phyloP scores from a whole-genome alignment of 2,113 vertebrate species.

The Pangasianodon gigas region DNA sequence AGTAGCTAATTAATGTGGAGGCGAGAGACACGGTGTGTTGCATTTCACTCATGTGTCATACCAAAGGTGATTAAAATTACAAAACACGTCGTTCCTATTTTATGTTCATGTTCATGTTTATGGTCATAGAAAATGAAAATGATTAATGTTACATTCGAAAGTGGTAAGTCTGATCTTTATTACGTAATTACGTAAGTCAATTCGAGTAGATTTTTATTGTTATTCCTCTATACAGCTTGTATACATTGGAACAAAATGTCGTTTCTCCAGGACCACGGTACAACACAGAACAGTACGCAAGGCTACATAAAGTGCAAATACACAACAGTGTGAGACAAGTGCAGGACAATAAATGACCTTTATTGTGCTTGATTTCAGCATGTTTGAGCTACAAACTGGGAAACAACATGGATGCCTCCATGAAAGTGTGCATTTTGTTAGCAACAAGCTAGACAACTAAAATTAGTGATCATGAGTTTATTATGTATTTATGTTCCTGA shows the following conservation, averaged over 20 bases:
- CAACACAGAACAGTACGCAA: too few species aligned
- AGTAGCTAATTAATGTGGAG: neutral
- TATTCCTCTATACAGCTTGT: too few species aligned
- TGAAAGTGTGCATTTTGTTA: neutral
- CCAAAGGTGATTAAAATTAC: neutral
- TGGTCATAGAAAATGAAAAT: neutral
- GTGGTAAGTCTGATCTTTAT: neutral
- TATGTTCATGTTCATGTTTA: neutral
- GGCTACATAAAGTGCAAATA: too few species aligned
- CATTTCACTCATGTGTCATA: neutral
- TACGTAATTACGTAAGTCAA: neutral
- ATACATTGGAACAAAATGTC: too few species aligned
- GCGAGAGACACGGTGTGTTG: neutral
- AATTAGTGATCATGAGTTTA: neutral
- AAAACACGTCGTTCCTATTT: neutral
- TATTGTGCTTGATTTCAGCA: neutral
- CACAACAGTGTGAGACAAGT: too few species aligned
- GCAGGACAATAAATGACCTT: too few species aligned
- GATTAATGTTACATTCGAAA: neutral
- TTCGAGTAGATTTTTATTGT: too few species aligned
- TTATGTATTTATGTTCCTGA: neutral
- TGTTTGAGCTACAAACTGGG: neutral
- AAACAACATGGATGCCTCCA: neutral
- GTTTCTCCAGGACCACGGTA: too few species aligned
- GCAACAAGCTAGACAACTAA: neutral